Evolutionary conservation across 1,140 invertebrate species (phyloP).

Genomic region (Drosophila kepulauana): DNA sequence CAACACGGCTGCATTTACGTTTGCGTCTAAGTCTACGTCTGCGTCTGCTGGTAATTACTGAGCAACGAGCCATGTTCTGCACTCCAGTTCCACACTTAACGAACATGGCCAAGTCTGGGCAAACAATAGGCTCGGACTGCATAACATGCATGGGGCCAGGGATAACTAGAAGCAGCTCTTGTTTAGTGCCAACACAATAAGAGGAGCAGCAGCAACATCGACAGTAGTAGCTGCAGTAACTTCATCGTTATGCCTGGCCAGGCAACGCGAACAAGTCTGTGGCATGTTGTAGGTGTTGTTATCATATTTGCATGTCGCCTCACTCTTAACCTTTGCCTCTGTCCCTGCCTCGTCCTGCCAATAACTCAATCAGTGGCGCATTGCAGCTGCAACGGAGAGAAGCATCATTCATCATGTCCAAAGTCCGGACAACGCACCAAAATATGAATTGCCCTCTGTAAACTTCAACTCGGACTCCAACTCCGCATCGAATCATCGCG

Average conservation of each 20-base stretch:
- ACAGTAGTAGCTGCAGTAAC: background rate
- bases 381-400: conserved; percentile 57
- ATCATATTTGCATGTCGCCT: conserved; percentile 68
- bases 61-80: conserved; percentile 54
- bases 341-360: conserved; percentile 34
- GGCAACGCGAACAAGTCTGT: conserved; percentile 67
- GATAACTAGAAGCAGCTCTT: conserved; percentile 54
- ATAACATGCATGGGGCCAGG: conserved; percentile 54
- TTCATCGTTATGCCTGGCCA: conserved; percentile 52
- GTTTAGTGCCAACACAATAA: conserved; percentile 77
- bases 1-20: background rate
- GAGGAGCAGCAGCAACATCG: conserved; percentile 31
- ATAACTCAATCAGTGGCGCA: conserved; percentile 80
- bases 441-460: conserved; percentile 69
- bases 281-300: conserved; percentile 79
- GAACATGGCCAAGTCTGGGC: conserved; percentile 77
- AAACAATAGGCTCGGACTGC: conserved; percentile 67
- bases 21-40: background rate
- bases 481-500: conserved; percentile 60
- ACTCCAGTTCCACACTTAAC: conserved; percentile 67
- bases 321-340: background rate
- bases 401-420: conserved; percentile 67
- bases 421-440: conserved; percentile 22
- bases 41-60: conserved; percentile 77
- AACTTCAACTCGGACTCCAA: conserved; percentile 8